phyloP scores from a whole-genome alignment of 2,888 invertebrate genomes.

The Troides helena region DNA sequence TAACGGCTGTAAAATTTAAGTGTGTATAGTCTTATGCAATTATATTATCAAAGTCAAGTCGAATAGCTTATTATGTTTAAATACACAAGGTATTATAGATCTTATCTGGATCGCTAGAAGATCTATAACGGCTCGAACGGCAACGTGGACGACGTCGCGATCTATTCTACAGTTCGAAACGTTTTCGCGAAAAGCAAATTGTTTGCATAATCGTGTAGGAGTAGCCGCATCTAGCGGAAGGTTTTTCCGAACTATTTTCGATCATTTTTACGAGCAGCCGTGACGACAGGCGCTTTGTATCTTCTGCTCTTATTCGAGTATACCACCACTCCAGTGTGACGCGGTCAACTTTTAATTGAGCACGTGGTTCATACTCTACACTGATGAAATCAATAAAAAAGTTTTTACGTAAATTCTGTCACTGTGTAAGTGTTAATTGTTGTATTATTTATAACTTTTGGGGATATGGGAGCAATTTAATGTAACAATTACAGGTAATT shows the following conservation, averaged over 20 bases:
- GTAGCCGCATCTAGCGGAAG: constrained; percentile 44
- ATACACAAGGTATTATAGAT: constrained; percentile 21
- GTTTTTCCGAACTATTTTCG: constrained; percentile 54
- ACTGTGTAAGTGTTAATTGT: constrained; percentile 44
- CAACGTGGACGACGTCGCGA: constrained; percentile 14
- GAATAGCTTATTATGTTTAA: constrained; percentile 6
- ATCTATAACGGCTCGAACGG: constrained; percentile 16
- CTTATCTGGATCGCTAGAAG: constrained; percentile 21
- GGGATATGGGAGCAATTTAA: background rate
- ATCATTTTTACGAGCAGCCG: constrained; percentile 34
- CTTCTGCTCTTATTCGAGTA: constrained; percentile 34
- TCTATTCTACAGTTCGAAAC: constrained; percentile 26
- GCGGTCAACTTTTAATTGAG: constrained; percentile 34
- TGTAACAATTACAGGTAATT: background rate
- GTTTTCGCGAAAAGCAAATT: constrained; percentile 43
- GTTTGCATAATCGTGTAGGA: constrained; percentile 47
- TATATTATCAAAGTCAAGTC: constrained; percentile 11
- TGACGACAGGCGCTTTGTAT: constrained; percentile 40
- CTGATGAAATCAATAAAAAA: constrained; percentile 53
- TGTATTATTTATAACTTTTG: background rate
- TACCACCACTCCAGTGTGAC: constrained; percentile 40
- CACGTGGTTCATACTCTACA: constrained; percentile 35
- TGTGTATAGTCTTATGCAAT: constrained; percentile 15
- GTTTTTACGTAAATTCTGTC: constrained; percentile 49
- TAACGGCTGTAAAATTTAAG: constrained; percentile 18